A percentile compares a stretch with the other conserved stretches of the same genome.
These are phyloP conservation scores for Archegozetes longisetosus DNA, from an alignment of 1,140 invertebrate species.

Conservation along the genomic window DNA sequence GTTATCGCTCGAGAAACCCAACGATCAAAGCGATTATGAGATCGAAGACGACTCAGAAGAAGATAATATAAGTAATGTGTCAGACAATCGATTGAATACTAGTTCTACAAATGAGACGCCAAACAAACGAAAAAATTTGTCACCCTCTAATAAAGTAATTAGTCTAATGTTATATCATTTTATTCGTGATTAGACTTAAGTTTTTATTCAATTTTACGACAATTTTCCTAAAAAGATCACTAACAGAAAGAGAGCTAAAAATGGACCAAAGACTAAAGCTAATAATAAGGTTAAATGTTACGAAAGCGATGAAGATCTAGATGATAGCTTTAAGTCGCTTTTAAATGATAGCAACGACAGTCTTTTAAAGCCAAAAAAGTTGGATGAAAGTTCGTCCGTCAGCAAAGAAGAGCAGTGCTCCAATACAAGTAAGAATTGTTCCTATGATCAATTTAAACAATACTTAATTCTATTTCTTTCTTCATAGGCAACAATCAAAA, in stretches of 20 bases:
- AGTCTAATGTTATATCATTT: not conserved
- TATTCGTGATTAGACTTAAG: no score
- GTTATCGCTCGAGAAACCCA: not conserved
- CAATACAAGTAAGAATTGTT: not conserved
- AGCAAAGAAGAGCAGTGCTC: no score
- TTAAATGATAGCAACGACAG: not conserved
- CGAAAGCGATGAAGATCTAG: not conserved
- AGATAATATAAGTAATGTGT: no score
- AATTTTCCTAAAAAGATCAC: no score
- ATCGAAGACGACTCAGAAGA: not conserved
- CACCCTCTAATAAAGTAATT: not conserved
- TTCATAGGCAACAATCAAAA: not conserved
- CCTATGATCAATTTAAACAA: not conserved
- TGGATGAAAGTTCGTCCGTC: no score
- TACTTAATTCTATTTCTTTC: not conserved
- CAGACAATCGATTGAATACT: not conserved
- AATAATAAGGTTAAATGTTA: not conserved
- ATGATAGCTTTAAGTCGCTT: not conserved
- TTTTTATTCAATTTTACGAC: no score
- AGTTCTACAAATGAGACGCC: not conserved
- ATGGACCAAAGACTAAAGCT: not conserved
- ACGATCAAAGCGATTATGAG: not conserved
- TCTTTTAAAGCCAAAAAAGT: no score
- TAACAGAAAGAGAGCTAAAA: no score
- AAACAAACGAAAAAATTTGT: not conserved